phyloP scores from a whole-genome alignment of 2,888 invertebrate genomes.

The Reticulitermes lucifugus region DNA sequence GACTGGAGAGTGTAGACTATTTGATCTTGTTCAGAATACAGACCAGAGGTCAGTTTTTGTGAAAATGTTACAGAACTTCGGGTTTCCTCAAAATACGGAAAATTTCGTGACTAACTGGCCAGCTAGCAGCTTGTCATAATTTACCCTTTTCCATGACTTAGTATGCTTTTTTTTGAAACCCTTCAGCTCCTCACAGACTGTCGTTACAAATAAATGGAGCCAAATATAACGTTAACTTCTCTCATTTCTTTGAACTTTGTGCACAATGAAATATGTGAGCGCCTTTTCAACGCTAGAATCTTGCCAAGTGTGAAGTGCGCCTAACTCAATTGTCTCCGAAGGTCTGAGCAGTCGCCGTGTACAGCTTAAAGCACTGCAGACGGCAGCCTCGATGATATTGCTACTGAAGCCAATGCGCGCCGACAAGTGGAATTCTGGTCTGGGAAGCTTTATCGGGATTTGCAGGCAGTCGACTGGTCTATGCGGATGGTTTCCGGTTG shows the following conservation, averaged over 20 bases:
- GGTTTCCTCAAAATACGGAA: too few relatives aligned
- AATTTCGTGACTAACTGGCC: too few relatives aligned
- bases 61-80: too few relatives aligned
- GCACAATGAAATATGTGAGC: neutral
- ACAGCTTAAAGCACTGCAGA: neutral
- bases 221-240: too few relatives aligned
- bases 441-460: constrained; percentile 10
- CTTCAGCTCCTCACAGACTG: too few relatives aligned
- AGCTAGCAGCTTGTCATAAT: too few relatives aligned
- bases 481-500: constrained; percentile 26
- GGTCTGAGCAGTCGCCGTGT: neutral
- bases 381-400: neutral
- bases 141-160: too few relatives aligned
- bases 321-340: neutral
- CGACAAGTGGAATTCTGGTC: neutral
- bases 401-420: neutral
- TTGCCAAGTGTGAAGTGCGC: neutral
- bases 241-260: neutral
- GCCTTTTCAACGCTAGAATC: neutral
- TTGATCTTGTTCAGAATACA: too few relatives aligned
- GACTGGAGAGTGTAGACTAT: too few relatives aligned
- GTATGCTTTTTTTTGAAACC: too few relatives aligned
- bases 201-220: too few relatives aligned
- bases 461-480: constrained; percentile 17
- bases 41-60: too few relatives aligned